Evolutionary conservation across 2,113 vertebrate genomes (phyloP).

Genomic region (Dasyprocta punctata): DNA sequence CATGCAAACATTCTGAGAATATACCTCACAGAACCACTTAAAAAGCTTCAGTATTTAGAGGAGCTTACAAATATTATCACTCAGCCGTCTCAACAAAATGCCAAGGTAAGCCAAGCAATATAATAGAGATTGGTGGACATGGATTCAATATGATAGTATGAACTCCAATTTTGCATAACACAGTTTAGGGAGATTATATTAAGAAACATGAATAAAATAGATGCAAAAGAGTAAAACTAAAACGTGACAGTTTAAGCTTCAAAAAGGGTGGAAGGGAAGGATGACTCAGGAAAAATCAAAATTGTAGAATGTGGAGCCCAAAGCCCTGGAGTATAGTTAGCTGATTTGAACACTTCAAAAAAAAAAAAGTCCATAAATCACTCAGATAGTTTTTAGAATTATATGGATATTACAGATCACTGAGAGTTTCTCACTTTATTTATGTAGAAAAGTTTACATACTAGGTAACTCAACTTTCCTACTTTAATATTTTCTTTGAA

Average conservation of each 20-base stretch:
- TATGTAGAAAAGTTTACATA: neutral
- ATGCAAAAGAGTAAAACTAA: neutral
- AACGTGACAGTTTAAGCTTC: neutral
- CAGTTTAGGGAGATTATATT: neutral
- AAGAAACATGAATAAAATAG: neutral
- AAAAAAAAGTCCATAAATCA: neutral
- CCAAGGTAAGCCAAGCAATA: neutral
- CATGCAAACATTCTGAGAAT: neutral
- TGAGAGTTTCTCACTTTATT: fast-evolving
- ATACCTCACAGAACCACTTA: neutral
- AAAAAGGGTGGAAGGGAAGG: neutral
- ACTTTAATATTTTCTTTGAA: neutral
- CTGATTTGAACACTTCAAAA: neutral
- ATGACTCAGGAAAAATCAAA: neutral
- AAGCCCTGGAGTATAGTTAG: neutral
- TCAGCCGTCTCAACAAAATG: neutral
- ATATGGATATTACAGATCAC: fast-evolving
- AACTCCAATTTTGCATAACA: neutral
- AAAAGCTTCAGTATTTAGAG: neutral
- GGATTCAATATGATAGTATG: neutral
- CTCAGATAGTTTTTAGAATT: neutral
- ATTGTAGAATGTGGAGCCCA: neutral
- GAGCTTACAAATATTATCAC: neutral
- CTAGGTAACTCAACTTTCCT: neutral
- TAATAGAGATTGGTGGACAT: fast-evolving